phyloP scores from a whole-genome alignment of 2,797 vertebrate genomes.

The Pipistrellus kuhlii region DNA sequence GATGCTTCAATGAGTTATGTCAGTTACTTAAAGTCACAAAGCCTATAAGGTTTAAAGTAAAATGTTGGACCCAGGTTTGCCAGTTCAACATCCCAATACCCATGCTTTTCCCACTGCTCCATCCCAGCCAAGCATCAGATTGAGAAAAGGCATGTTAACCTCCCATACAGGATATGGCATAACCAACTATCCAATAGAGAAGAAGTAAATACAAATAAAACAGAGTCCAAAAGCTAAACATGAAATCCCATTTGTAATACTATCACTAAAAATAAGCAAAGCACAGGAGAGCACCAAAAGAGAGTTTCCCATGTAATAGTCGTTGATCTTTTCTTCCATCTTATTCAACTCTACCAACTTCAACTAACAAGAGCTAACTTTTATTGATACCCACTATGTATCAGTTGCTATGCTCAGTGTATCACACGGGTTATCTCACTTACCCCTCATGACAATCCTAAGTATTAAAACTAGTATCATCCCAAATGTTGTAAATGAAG shows the following conservation, averaged over 20 bases:
- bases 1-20: not conserved
- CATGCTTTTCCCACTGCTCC: not conserved
- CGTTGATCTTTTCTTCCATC: not conserved
- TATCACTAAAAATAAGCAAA: not conserved
- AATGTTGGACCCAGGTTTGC: not conserved
- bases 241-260: not conserved
- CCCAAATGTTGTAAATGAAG: not conserved
- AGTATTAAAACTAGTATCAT: not conserved
- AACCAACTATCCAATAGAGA: not conserved
- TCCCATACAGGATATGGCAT: not conserved
- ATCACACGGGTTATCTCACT: not conserved
- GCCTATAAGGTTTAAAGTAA: not conserved
- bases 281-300: not conserved
- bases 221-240: not conserved
- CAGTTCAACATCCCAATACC: not conserved
- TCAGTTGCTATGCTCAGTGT: not conserved
- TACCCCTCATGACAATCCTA: not conserved
- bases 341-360: not conserved
- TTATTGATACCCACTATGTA: not conserved
- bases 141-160: not conserved
- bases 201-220: not conserved
- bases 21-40: slow-evolving; percentile 11
- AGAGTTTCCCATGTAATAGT: not conserved
- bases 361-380: not conserved
- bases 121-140: not conserved